Evolutionary conservation across 2,888 invertebrate genomes (phyloP), one percentile per base, ranked within the genome.

Genomic region (Drosophila nigricruria): DNA sequence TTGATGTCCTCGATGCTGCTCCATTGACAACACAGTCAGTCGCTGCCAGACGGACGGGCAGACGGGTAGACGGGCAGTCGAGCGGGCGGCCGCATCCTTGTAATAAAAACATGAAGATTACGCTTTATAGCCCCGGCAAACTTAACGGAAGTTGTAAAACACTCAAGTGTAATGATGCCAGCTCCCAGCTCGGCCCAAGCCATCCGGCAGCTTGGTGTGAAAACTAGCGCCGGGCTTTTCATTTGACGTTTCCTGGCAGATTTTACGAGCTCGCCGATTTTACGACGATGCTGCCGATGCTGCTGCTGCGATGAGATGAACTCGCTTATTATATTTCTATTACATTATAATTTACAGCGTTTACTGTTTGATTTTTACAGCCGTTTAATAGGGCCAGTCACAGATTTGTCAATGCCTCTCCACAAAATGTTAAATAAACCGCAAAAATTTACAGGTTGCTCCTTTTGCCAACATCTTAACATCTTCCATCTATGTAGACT

Each of bases 101-200:
- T 88, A 88, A 88, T 88, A 88, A 88, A 88, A 88, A 88, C 88
- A 88, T 88, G 90, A 88, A 90, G 88, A 90, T 88, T 88, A 88
- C 88, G 68, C 80, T 88, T 88, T 88, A 88, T 82, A 71, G 74
- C 88, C 68, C 58, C 66, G 73, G 49, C 78, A 71, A 89, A 88
- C 84, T 89, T 77, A 77, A 73, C 79, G 83, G 90, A 92, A 92
- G 92, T 91, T 91, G 92, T 91, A 91, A 91, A 92, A 91, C 83
- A 87, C 82, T 91, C 90, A 83, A 91, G 80, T 89, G 87, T 86
- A 83, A 83, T 84, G 88, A 83, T 88, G 85, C 90, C 76, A 73
- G 73, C 63, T 60, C 43, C 52, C 65, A 34, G n/a, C 27, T 27
- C 23, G 27, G 52, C 34, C 36, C 34, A 23, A 57, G 42, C 42